phyloP scores from a whole-genome alignment of 2,113 vertebrate species.

The Calidris pygmaea region DNA sequence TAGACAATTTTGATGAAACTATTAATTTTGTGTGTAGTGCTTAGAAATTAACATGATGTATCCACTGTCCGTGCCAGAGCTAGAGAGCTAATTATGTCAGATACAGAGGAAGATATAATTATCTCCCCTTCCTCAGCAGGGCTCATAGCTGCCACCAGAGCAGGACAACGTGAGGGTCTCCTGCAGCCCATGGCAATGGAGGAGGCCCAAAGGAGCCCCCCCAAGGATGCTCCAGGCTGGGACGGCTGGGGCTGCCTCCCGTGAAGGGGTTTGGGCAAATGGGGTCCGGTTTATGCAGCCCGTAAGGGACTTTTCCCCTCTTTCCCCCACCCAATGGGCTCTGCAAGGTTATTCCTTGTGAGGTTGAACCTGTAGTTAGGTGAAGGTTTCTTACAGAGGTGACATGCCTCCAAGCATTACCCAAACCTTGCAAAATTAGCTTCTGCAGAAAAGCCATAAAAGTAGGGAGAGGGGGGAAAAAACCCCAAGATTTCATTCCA shows the following conservation, averaged over 20 bases:
- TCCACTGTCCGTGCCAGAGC: not conserved
- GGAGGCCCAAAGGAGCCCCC: not conserved
- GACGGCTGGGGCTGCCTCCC: not conserved
- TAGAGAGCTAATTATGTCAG: not conserved
- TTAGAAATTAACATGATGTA: not conserved
- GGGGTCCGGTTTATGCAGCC: not conserved
- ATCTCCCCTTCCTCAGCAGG: not conserved
- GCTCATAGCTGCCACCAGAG: not conserved
- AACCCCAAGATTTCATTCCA: not conserved
- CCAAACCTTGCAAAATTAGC: not conserved
- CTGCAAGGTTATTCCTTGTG: not conserved
- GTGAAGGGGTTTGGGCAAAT: not conserved
- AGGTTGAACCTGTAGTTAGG: not conserved
- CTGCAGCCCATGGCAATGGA: not conserved
- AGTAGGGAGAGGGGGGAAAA: accelerated
- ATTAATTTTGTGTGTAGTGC: not conserved
- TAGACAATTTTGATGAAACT: not conserved
- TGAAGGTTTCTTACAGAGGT: not conserved
- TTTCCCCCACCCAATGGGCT: not conserved
- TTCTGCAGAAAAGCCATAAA: not conserved
- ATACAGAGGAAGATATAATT: not conserved
- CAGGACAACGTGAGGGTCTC: accelerated
- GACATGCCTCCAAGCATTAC: not conserved
- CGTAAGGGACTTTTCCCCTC: not conserved
- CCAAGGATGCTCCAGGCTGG: not conserved